Evolutionary conservation across 1,140 invertebrate genomes (phyloP).

Genomic region (Aricia agestis): DNA sequence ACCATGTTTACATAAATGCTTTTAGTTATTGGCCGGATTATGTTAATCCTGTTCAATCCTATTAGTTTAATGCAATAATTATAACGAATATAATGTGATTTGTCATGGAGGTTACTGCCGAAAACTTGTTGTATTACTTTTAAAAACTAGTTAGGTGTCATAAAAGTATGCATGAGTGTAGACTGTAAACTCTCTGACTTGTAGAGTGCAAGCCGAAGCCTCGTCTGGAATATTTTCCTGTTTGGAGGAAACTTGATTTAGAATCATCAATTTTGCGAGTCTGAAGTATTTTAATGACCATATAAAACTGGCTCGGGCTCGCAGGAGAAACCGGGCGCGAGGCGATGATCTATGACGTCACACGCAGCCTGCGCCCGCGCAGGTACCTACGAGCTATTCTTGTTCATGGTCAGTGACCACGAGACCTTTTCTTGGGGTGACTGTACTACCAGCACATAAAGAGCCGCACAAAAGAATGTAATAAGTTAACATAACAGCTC

Average conservation of each 20-base stretch:
- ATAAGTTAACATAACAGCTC: conserved; percentile 37
- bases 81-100: not conserved
- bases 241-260: not conserved
- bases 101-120: not conserved
- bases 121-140: not conserved
- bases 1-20: not conserved
- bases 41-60: conserved; percentile 1
- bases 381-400: conserved; percentile 65
- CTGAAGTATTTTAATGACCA: conserved; percentile 13
- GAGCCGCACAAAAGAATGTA: conserved; percentile 44
- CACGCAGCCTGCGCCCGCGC: conserved; percentile 41
- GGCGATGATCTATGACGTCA: conserved; percentile 54
- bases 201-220: no score
- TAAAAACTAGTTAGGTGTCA: no score
- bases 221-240: not conserved
- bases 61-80: not conserved
- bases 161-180: no score
- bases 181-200: no score
- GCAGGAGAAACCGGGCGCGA: conserved; percentile 18
- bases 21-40: conserved; percentile 1
- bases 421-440: conserved; percentile 68
- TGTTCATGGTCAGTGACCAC: conserved; percentile 69
- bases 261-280: not conserved
- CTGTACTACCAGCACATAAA: conserved; percentile 54
- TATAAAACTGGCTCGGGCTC: conserved; percentile 14